A percentile compares a stretch with the other conserved stretches of the same genome.
Conservation (phyloP, 2,797 vertebrate species). For the Peromyscus nudipes region DNA sequence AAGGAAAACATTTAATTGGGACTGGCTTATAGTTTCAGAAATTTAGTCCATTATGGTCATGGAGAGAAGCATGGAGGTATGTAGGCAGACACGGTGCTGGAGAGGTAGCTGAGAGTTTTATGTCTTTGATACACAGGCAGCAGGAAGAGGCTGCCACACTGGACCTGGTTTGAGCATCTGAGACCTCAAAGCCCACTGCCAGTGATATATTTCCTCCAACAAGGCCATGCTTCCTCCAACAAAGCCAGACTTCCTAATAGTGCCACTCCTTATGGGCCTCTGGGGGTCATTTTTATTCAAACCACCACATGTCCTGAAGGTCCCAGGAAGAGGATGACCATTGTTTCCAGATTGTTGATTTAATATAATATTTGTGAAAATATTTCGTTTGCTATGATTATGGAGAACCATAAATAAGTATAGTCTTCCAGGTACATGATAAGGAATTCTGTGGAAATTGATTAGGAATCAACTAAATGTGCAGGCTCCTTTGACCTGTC, state of each 20-base stretch:
- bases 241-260: not conserved
- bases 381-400: constrained; percentile 38
- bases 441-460: not conserved
- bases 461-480: constrained; percentile 8
- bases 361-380: constrained; percentile 9
- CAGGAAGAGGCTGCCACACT: not conserved
- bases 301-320: not conserved
- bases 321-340: not conserved
- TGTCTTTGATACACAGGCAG: not conserved
- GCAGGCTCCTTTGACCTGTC: not conserved
- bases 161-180: not conserved
- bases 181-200: not conserved
- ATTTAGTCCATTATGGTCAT: not conserved
- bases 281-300: not conserved
- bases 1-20: not conserved
- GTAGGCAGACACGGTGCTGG: not conserved
- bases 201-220: not conserved
- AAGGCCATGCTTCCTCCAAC: not conserved
- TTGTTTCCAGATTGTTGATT: not conserved
- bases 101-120: not conserved
- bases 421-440: not conserved
- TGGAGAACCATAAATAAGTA: constrained; percentile 13
- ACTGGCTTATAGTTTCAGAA: not conserved
- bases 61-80: not conserved
- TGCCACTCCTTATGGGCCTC: not conserved